These are phyloP conservation scores for Nematostella vectensis DNA, from an alignment of 92 coral and sea anemone species.

Conservation along the genomic window DNA sequence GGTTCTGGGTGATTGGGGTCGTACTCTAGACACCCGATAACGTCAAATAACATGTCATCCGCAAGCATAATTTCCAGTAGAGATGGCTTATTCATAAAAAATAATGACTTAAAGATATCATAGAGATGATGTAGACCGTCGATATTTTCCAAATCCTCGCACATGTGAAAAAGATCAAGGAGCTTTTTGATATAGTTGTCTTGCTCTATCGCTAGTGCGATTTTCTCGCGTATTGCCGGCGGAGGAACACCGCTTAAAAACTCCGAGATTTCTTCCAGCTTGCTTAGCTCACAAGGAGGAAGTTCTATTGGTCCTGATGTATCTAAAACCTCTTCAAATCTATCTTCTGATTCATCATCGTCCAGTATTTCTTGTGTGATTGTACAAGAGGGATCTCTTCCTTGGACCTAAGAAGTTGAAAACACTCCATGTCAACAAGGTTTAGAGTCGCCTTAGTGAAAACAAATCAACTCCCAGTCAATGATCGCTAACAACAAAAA, in stretches of 20 bases:
- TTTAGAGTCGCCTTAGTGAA: slow-evolving; percentile 7
- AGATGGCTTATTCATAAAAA: slow-evolving; percentile 91
- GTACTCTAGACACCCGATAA: slow-evolving; percentile 92
- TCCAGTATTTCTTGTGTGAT: slow-evolving; percentile 94
- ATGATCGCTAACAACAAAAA: too few species aligned
- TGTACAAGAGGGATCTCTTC: slow-evolving; percentile 96
- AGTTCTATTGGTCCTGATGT: slow-evolving; percentile 95
- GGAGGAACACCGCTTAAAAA: slow-evolving; percentile 89
- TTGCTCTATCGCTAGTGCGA: slow-evolving; percentile 91
- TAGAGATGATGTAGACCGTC: slow-evolving; percentile 92
- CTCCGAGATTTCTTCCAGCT: slow-evolving; percentile 86
- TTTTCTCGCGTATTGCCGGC: slow-evolving; percentile 84
- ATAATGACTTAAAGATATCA: slow-evolving; percentile 91
- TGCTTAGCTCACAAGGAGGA: slow-evolving; percentile 92
- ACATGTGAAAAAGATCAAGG: slow-evolving; percentile 92
- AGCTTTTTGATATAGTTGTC: slow-evolving; percentile 87
- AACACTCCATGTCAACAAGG: slow-evolving; percentile 36
- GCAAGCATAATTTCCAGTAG: slow-evolving; percentile 82
- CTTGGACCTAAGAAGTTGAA: slow-evolving; percentile 74
- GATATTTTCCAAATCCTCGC: slow-evolving; percentile 92
- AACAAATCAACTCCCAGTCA: too few species aligned
- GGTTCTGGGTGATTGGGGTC: slow-evolving; percentile 70
- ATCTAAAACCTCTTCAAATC: slow-evolving; percentile 96
- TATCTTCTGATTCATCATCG: slow-evolving; percentile 90
- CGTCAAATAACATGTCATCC: slow-evolving; percentile 79